Evolutionary conservation across 2,888 invertebrate species (phyloP), one percentile per base, ranked within the genome.

Genomic region (Macrosoma leucophasiata): DNA sequence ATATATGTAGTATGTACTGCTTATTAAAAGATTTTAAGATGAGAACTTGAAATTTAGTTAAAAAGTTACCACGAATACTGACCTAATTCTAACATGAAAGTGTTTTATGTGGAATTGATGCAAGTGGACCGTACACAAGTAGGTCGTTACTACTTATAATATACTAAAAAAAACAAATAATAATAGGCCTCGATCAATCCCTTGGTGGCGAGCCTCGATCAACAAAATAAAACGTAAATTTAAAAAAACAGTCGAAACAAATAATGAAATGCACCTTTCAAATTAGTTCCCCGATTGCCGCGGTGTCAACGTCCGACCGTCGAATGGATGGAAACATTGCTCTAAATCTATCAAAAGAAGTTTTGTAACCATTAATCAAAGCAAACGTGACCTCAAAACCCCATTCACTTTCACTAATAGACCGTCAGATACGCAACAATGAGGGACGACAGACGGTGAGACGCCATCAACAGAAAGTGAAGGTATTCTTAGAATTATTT

Each of bases 391-490:
- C 51, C 50, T 48, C 47, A 34, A 39, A 51, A 43, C 37, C 40
- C 32, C 35, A 52, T 52, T 55, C 51, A 52, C 57, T 58, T 55
- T 55, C 48, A 46, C 52, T 49, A 46, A 47, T 42, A 36, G 44
- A 34, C 23, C 20, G 25, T 17, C 18, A 14, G 23, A 30, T 14
- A 9, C 28, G 9, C 29, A 33, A 38, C 43, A 41, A 39, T 39
- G 12, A 17, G n/a, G 21, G 22, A 22, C 29, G 30, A 41, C 60
- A 68, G 67, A 65, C 64, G 48, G 48, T 18, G 30, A 36, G 67
- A 60, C 67, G 67, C 68, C 67, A 50, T 40, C 43, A 43, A 60
- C 49, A 37, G 59, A 64, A 62, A 59, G 56, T 53, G 52, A 53
- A 47, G 43, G 35, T 41, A 34, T 29, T 39, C 43, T 64, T 61